Percentiles rank a stretch among this genome's conserved stretches.
Evolutionary conservation across 2,113 vertebrate species (phyloP).

Genomic region (Apteryx owenii): DNA sequence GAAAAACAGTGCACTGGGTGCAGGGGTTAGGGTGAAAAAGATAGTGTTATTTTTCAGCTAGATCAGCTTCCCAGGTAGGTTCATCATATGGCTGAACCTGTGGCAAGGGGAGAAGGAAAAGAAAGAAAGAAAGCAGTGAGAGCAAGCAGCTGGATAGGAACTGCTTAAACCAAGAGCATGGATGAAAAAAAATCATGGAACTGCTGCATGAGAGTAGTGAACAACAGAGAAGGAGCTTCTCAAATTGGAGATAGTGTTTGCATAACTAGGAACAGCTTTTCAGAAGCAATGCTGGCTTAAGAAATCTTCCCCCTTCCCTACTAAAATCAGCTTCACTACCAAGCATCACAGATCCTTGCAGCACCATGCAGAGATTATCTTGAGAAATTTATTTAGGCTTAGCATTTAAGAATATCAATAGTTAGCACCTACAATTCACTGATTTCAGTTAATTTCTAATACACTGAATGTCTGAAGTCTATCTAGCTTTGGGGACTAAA

Average conservation of each 20-base stretch:
- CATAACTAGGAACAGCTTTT: constrained; percentile 19
- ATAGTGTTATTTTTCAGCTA: constrained; percentile 7
- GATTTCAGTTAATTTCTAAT: not conserved
- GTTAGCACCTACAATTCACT: not conserved
- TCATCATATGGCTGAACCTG: not conserved
- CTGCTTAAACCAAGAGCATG: not conserved
- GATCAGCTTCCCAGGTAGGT: not conserved
- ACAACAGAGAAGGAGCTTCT: not conserved
- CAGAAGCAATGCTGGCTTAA: not conserved
- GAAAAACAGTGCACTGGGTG: not conserved
- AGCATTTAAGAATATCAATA: not conserved
- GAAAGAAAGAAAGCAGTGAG: not conserved
- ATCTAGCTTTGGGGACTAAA: not conserved
- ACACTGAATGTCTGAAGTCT: not conserved
- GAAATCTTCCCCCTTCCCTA: not conserved
- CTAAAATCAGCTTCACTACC: not conserved
- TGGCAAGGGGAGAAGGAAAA: not conserved
- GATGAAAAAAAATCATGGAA: not conserved
- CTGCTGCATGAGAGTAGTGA: not conserved
- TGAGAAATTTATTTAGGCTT: not conserved
- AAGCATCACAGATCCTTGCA: not conserved
- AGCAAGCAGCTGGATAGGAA: not conserved
- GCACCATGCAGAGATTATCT: not conserved
- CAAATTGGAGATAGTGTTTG: not conserved
- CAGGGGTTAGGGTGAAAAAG: not conserved